Evolutionary conservation across 53 echinoderm and acorn worm species (phyloP).

Genomic region (Astropecten irregularis): DNA sequence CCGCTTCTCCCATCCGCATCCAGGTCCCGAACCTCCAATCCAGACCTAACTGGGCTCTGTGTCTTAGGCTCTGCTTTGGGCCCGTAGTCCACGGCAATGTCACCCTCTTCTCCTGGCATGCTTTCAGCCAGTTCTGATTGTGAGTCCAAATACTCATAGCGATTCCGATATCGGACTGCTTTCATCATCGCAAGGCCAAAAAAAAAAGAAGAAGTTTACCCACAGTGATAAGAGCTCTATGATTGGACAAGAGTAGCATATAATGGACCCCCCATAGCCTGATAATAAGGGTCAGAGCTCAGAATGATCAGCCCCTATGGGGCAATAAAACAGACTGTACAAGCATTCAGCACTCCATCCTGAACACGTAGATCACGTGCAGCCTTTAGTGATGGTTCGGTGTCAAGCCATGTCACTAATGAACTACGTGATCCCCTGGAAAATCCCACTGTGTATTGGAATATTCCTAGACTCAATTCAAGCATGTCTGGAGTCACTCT

Average conservation of each 20-base stretch:
- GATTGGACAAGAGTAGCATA: constrained; percentile 7
- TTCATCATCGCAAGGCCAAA: constrained; percentile 24
- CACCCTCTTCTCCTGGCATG: constrained; percentile 9
- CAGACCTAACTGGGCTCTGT: background rate
- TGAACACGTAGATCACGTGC: no score
- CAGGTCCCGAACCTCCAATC: background rate
- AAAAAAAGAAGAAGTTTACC: no score
- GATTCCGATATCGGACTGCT: background rate
- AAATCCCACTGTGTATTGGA: no score
- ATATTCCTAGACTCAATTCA: no score
- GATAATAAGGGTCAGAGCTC: background rate
- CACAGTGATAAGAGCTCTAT: no score
- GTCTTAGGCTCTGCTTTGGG: background rate
- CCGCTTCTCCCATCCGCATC: background rate
- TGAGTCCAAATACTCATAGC: constrained; percentile 42
- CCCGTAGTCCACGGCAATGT: background rate
- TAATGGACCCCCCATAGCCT: background rate
- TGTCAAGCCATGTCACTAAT: no score
- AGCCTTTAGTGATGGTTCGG: no score
- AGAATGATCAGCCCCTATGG: no score
- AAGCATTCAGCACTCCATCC: no score
- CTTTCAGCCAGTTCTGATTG: background rate
- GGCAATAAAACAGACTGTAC: no score
- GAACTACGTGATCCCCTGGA: no score
- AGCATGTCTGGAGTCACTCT: no score